Base-by-base conservation (phyloP, 2,888 invertebrate species). In the Meliscaeva auricollis region DNA sequence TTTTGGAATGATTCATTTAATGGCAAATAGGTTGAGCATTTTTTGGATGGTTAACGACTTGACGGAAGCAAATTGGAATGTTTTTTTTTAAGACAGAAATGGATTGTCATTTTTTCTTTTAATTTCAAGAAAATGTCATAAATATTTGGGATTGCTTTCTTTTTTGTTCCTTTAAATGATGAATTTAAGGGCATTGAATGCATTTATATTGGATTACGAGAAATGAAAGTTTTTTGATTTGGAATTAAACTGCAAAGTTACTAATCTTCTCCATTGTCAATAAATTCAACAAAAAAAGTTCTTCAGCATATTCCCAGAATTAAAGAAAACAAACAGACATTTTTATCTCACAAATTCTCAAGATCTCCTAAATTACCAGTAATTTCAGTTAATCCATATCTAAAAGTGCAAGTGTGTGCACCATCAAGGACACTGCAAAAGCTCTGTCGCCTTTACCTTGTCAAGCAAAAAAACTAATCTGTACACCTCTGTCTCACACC, bases 391-490 rank as follows among this genome's bases (percentile, higher is more conserved):
- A 80, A 79, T 79, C 70, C 52, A 7, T 46, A 56, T 52, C 64
- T 44, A 69, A 74, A 75, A 79, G 64, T 70, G 80, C 80, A 84
- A 80, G 70, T 26, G 69, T 75, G 30, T 84, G 52, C 50, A 38
- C 66, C 62, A 46, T 58, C 84, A 84, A 84, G 84, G 84, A 79
- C 84, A 60, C 30, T 62, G 62, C 41, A 70, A 80, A 84, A 84
- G 80, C 80, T 80, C 38, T 60, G 20, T 72, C 62, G 84, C 75
- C 80, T 84, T 84, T 79, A 79, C 84, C 75, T 84, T 80, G 84
- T 79, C 75, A 41, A 66, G 54, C 13, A 1, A 17, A 54, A 9
- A 50, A 35, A 22, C 11, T 38, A 48, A 48, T 56, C 35, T 26
- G n/a, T 58, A 13, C 54, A 62, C 9, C 54, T 54, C 54, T 17